Percentiles rank a stretch among this genome's conserved stretches.
Conservation (phyloP, 2,888 invertebrate genomes). For the Cantharis lateralis region DNA sequence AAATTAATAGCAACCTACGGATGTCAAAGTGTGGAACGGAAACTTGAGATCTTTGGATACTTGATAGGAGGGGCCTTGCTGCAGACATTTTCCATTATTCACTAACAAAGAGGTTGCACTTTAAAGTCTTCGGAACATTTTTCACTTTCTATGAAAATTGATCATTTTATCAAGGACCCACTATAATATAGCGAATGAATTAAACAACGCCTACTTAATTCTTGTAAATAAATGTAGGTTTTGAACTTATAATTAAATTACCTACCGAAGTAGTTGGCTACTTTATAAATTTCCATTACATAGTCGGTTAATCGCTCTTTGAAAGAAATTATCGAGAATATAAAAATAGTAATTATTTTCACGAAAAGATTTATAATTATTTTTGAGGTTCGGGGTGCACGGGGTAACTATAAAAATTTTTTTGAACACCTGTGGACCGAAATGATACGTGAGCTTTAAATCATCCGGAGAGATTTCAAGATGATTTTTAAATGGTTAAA, state of each 20-base stretch:
- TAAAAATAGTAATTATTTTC: not conserved
- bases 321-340: not conserved
- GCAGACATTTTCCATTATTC: constrained; percentile 27
- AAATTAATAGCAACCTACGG: not conserved
- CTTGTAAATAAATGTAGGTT: not conserved
- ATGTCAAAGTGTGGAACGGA: constrained; percentile 28
- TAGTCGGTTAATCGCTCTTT: not conserved
- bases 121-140: constrained; percentile 23
- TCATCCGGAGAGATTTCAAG: not conserved
- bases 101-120: constrained; percentile 27
- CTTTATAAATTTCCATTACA: not conserved
- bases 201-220: not conserved
- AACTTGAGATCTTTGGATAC: constrained; percentile 25
- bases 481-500: not conserved
- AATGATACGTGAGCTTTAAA: not conserved
- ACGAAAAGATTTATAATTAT: not conserved
- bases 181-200: not conserved
- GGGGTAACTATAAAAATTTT: not conserved
- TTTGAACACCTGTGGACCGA: not conserved
- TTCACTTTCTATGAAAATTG: constrained; percentile 24
- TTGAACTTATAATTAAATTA: not conserved
- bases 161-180: constrained; percentile 23
- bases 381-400: not conserved
- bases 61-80: constrained; percentile 26
- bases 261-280: not conserved